Evolutionary conservation across 2,797 vertebrate genomes (phyloP), one percentile per base, ranked within the genome.

Genomic region (Cygnus olor): DNA sequence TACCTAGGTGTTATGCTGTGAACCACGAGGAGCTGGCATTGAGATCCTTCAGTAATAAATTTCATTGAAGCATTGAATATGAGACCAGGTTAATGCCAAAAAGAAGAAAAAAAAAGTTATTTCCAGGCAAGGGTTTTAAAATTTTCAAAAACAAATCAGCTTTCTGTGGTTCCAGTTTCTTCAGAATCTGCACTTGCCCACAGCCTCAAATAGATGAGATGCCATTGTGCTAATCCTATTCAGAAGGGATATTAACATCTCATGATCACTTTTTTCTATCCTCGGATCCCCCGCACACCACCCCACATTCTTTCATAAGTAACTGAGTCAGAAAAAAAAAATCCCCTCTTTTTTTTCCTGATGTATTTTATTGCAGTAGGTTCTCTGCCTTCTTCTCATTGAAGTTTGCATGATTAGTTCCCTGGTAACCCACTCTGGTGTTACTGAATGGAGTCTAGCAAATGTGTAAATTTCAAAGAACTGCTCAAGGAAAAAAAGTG

Each of bases 91-190:
- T 57, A 70, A 73, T 58, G 21, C 30, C 84, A 76, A 80, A 85
- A 94, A 61, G 22, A 92, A 93, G 66, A 80, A 93, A 91, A 92
- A 38, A 15, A 66, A 65, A 47, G 32, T 57, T 94, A 47, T 86
- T 97, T 96, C 22, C 69, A 95, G 85, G 72, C 34, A 92, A 94
- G 27, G 20, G 60, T 92, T 98, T 95, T 88, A 90, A 95, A 91
- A 90, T 93, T 96, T 96, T 95, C 73, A 70, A 86, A 80, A 90
- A 13, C 51, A 88, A 68, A 89, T 27, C 78, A 71, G 36, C 30
- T 95, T 57, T 95, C 61, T 86, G 87, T 77, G 15, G 72, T 95
- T 94, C 51, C n/a, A 80, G 8, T 86, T 95, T 92, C 79, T 93
- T 97, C 89, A 88, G 88, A 93, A 95, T 76, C 44, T 94, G 66